Evolutionary conservation across 2,113 vertebrate genomes (phyloP), one percentile per base, ranked within the genome.

Genomic region (Hippocampus barbouri): DNA sequence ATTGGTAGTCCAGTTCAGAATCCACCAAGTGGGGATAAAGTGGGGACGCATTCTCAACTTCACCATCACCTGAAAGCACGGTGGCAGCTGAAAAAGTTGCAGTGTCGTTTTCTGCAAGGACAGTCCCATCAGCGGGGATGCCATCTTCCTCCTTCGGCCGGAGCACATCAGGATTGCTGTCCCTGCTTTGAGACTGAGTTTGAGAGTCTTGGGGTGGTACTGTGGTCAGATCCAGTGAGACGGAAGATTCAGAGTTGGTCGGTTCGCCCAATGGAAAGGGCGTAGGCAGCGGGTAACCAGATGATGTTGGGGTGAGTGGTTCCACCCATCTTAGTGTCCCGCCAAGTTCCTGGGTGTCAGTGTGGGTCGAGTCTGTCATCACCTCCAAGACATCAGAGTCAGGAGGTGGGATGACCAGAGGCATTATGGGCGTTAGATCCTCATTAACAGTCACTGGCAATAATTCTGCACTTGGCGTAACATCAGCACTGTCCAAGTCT

Each of bases 11-110:
- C 0, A 94, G 85, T 79, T 94, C 94, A 11, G 91, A 86, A 69
- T 94, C 93, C 71, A 93, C 79, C 70, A 96, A 92, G 47, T 90
- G 92, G 66, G 93, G 91, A 76, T 94, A 95, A 20, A 92, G 88
- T 16, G 93, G 89, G n/a, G 91, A 84, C 60, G 90, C 87, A 4
- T 86, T 93, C 73, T 97, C 94, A 0, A 91, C 91, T 86, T 98
- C 96, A 0, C 96, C 96, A 27, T 98, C 96, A 56, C 96, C 96
- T 40, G 97, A 99, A 60, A 99, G 91, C 83, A 98, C 89, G 41
- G 94, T 93, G 60, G 94, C 92, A 47, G 95, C 94, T 70, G 95
- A 97, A 86, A 94, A 95, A 7, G 94, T 78, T 40, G 93, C 88
- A 0, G 89, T 92, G 75, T 97, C 94, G 21, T 95, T 97, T 87